Percentiles rank a stretch among this genome's conserved stretches.
These are phyloP conservation scores for Aspiorhynchus laticeps DNA, from an alignment of 2,113 vertebrate species.

Conservation along the genomic window DNA sequence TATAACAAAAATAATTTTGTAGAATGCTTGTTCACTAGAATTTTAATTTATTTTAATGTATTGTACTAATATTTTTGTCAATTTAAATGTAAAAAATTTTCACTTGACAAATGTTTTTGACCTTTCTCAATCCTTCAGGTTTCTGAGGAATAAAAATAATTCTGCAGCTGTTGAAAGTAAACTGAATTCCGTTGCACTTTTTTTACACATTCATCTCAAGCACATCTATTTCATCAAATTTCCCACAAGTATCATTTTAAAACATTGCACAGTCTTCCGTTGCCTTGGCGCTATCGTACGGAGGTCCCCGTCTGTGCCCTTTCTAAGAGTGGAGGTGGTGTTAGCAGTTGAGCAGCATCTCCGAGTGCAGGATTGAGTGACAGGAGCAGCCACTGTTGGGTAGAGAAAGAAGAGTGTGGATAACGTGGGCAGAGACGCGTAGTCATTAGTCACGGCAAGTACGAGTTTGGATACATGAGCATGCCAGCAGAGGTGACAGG, in stretches of 20 bases:
- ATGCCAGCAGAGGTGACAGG: slow-evolving; percentile 34
- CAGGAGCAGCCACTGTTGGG: slow-evolving; percentile 24
- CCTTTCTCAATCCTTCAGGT: not conserved
- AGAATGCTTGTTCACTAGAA: not conserved
- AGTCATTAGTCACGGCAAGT: slow-evolving; percentile 41
- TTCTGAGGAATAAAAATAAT: not conserved
- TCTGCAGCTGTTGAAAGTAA: not conserved
- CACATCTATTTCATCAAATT: not conserved
- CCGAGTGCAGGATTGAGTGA: slow-evolving; percentile 15
- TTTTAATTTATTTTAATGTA: no score
- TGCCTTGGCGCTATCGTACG: not conserved
- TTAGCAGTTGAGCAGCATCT: not conserved
- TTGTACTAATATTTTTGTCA: not conserved
- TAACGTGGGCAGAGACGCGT: slow-evolving; percentile 35
- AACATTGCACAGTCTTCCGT: not conserved
- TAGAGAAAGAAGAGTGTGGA: slow-evolving; percentile 18
- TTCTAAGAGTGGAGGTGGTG: not conserved
- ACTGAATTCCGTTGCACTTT: not conserved
- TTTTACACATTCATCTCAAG: not conserved
- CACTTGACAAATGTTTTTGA: no score
- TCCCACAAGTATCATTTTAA: not conserved
- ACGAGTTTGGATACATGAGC: slow-evolving; percentile 37
- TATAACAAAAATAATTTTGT: not conserved
- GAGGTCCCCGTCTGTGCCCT: not conserved
- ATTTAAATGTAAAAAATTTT: not conserved